These are phyloP conservation scores for Carcharodon carcharias DNA, from an alignment of 2,797 vertebrate genomes.

Conservation along the genomic window DNA sequence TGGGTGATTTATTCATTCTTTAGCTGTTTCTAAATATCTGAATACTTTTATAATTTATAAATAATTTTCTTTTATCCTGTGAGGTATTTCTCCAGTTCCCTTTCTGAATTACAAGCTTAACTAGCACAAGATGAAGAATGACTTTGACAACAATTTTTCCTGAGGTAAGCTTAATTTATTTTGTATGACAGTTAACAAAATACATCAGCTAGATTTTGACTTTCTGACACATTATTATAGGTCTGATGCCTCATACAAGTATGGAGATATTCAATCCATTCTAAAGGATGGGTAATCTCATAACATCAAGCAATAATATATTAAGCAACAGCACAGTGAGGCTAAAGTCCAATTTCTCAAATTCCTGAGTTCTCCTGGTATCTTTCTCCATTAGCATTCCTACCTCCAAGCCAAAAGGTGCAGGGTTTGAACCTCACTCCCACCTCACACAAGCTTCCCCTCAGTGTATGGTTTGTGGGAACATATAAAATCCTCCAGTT, in stretches of 20 bases:
- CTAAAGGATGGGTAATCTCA: neutral
- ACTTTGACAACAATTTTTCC: neutral
- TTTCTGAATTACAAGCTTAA: neutral
- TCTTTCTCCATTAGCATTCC: neutral
- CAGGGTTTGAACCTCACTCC: too few species aligned
- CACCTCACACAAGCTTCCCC: too few species aligned
- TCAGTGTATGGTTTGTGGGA: too few species aligned
- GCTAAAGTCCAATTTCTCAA: neutral
- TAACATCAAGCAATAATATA: neutral
- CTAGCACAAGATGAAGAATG: neutral
- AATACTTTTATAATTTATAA: neutral
- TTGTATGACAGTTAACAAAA: neutral
- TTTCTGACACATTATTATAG: neutral
- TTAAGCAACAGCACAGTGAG: neutral
- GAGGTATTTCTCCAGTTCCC: neutral
- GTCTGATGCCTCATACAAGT: neutral
- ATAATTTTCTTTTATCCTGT: neutral
- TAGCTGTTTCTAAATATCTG: neutral
- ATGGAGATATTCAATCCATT: neutral
- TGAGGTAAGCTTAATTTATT: neutral
- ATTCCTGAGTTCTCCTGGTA: neutral
- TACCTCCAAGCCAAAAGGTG: too few species aligned
- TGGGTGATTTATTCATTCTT: neutral
- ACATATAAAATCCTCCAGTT: too few species aligned
- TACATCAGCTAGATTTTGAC: neutral